Evolutionary conservation across 2,113 vertebrate species (phyloP).

Genomic region (Crotalus viridis): DNA sequence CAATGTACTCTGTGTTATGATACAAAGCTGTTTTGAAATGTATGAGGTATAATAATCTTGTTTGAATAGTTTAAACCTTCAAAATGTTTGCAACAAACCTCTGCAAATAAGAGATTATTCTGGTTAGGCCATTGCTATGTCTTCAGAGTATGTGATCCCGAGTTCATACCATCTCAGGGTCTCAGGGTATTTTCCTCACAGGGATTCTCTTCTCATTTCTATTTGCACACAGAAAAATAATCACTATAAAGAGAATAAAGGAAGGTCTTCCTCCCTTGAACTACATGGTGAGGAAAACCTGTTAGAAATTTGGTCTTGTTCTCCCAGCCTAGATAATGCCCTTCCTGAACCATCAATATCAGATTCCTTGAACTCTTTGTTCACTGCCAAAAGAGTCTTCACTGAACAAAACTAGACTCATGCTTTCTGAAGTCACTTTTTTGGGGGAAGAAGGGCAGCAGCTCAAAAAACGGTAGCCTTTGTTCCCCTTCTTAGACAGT

Average conservation of each 20-base stretch:
- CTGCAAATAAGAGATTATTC: not conserved
- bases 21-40: not conserved
- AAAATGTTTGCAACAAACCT: not conserved
- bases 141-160: not conserved
- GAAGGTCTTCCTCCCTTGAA: not conserved
- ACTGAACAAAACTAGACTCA: too few relatives aligned
- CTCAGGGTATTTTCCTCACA: not conserved
- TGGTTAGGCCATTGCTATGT: not conserved
- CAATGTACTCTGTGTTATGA: not conserved
- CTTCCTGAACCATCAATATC: not conserved
- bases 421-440: not conserved
- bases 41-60: not conserved
- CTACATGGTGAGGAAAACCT: not conserved
- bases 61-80: not conserved
- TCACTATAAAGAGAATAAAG: not conserved
- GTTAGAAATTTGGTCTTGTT: not conserved
- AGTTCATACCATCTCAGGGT: too few relatives aligned
- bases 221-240: not conserved
- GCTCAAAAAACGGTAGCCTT: not conserved
- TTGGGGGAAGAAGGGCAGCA: not conserved
- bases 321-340: not conserved
- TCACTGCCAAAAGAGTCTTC: not conserved
- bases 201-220: not conserved
- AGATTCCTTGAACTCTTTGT: not conserved
- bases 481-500: not conserved